phyloP scores from a whole-genome alignment of 1,140 invertebrate species.

The Arion vulgaris region DNA sequence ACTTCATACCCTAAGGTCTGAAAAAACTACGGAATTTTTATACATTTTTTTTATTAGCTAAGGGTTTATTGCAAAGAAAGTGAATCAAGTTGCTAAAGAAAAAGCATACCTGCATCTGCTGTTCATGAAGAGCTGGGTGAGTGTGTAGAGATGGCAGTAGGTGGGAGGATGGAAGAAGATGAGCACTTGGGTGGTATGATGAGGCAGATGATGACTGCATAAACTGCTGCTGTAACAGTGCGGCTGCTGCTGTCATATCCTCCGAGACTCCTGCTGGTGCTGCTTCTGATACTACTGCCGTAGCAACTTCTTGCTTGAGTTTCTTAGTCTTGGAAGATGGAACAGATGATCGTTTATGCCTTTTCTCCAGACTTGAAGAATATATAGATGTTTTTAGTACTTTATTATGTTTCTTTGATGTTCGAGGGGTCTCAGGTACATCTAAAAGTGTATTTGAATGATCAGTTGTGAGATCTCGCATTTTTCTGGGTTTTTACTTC shows the following conservation, averaged over 20 bases:
- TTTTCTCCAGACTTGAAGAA: conserved; percentile 21
- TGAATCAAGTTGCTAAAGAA: too few species aligned
- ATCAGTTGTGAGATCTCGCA: conserved; percentile 20
- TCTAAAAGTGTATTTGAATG: conserved; percentile 10
- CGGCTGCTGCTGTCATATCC: conserved; percentile 29
- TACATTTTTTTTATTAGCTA: too few species aligned
- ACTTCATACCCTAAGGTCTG: too few species aligned
- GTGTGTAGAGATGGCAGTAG: conserved; percentile 34
- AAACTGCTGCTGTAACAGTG: conserved; percentile 29
- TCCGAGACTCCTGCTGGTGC: neutral
- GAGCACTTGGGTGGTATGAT: conserved; percentile 29
- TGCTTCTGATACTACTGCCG: conserved; percentile 17
- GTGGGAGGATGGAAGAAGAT: conserved; percentile 35
- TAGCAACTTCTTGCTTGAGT: conserved; percentile 8
- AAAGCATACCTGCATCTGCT: conserved; percentile 36
- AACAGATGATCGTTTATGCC: neutral
- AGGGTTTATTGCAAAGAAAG: too few species aligned
- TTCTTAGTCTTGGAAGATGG: conserved; percentile 15
- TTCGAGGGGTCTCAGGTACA: neutral
- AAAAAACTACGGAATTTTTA: too few species aligned
- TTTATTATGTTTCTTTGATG: conserved; percentile 3
- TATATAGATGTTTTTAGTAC: neutral
- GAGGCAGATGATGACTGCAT: conserved; percentile 21
- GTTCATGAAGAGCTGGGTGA: conserved; percentile 33
- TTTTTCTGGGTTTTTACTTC: conserved; percentile 41